Conservation (phyloP, 2,113 vertebrate species). For the Poeciliopsis retropinna region DNA sequence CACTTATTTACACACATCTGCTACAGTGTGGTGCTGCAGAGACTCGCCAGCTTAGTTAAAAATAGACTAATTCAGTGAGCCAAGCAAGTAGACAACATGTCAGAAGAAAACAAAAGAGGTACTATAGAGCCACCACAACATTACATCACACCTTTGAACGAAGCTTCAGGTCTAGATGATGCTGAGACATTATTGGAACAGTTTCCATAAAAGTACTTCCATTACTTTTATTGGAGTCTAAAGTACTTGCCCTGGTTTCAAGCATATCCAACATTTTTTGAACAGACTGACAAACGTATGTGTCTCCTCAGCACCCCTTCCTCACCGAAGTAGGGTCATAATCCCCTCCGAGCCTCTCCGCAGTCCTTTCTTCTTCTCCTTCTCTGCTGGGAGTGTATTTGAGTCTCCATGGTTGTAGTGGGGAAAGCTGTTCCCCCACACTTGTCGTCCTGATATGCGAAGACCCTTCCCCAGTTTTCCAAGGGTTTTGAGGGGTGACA, state of each 20-base stretch:
- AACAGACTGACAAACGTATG: not conserved
- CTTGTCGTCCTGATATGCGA: slow-evolving; percentile 76
- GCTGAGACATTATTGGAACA: no score
- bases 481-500: slow-evolving; percentile 85
- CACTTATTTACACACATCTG: slow-evolving; percentile 45
- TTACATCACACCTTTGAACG: slow-evolving; percentile 60
- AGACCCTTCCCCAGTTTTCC: slow-evolving; percentile 82
- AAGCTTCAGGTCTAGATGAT: not conserved
- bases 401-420: slow-evolving; percentile 75
- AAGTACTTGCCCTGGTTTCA: not conserved
- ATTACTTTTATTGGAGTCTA: not conserved
- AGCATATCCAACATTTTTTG: not conserved
- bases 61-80: slow-evolving; percentile 62
- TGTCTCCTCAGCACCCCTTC: not conserved
- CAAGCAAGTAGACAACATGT: slow-evolving; percentile 44
- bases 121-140: slow-evolving; percentile 39
- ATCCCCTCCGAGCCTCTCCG: slow-evolving; percentile 84
- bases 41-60: slow-evolving; percentile 37
- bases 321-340: slow-evolving; percentile 81
- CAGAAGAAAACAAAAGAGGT: slow-evolving; percentile 60
- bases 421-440: slow-evolving; percentile 69
- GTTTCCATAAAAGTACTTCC: not conserved
- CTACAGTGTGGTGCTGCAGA: slow-evolving; percentile 19
- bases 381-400: slow-evolving; percentile 69
- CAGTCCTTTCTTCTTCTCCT: slow-evolving; percentile 75